A percentile compares a stretch with the other conserved stretches of the same genome.
phyloP scores from a whole-genome alignment of 2,888 invertebrate species.

The Pinctada fucata region DNA sequence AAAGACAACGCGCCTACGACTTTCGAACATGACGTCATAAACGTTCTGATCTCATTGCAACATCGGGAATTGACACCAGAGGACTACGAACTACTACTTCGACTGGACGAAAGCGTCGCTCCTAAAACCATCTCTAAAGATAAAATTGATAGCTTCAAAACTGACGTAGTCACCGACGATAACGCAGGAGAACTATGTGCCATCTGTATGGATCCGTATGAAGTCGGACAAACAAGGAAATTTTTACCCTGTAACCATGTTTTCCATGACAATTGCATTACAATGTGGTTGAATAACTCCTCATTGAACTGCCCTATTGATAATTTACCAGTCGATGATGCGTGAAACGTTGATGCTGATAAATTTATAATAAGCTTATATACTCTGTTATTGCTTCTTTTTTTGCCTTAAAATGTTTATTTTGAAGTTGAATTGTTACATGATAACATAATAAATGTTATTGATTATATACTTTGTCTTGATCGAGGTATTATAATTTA shows the following conservation, averaged over 20 bases:
- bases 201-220: constrained; percentile 72
- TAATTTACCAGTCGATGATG: constrained; percentile 64
- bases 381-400: neutral
- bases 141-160: constrained; percentile 58
- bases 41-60: constrained; percentile 67
- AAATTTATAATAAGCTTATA: neutral
- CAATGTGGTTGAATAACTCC: constrained; percentile 71
- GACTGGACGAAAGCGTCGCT: constrained; percentile 71
- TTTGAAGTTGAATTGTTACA: too few relatives aligned
- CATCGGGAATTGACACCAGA: constrained; percentile 75
- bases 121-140: constrained; percentile 68
- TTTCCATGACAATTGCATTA: constrained; percentile 73
- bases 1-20: constrained; percentile 52
- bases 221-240: constrained; percentile 64
- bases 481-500: too few relatives aligned
- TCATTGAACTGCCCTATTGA: constrained; percentile 75
- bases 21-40: constrained; percentile 55
- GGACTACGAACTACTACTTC: constrained; percentile 72
- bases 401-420: neutral
- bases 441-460: too few relatives aligned
- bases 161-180: constrained; percentile 56
- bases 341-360: neutral
- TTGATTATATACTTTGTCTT: too few relatives aligned
- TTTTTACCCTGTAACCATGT: constrained; percentile 72
- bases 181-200: constrained; percentile 59